Evolutionary conservation across 2,797 vertebrate species (phyloP).

Genomic region (Manis crassicaudata): DNA sequence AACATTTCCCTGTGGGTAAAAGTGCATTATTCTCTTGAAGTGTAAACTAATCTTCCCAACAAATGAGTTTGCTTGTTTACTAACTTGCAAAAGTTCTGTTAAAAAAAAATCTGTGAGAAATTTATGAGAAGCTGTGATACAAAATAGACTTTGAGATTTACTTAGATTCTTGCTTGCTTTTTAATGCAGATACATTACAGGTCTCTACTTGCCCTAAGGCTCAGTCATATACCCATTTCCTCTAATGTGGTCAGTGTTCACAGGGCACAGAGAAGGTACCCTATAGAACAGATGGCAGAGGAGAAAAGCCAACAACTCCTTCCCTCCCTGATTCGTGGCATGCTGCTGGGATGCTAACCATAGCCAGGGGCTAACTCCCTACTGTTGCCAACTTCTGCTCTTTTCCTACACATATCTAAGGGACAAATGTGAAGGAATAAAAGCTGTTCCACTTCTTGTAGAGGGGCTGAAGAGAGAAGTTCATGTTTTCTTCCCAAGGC

Average conservation of each 20-base stretch:
- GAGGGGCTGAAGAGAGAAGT: neutral
- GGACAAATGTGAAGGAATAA: neutral
- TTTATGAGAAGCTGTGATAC: neutral
- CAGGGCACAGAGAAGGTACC: neutral
- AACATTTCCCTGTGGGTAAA: neutral
- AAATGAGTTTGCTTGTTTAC: neutral
- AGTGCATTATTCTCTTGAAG: neutral
- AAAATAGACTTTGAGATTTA: neutral
- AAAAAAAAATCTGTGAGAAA: neutral
- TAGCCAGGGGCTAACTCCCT: neutral
- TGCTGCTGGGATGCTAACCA: neutral
- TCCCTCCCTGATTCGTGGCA: neutral
- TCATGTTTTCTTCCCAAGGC: neutral
- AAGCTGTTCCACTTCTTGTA: neutral
- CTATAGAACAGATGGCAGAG: neutral
- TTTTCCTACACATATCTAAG: neutral
- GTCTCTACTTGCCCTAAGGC: neutral
- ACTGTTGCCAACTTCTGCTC: neutral
- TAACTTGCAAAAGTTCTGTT: conserved; percentile 33
- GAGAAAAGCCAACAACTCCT: neutral
- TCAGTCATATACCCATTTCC: neutral
- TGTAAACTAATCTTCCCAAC: neutral
- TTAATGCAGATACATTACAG: neutral
- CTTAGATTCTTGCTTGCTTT: conserved; percentile 34
- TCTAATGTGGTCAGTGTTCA: neutral